Evolutionary conservation across 2,113 vertebrate genomes (phyloP), one percentile per base, ranked within the genome.

Genomic region (Indicator indicator): DNA sequence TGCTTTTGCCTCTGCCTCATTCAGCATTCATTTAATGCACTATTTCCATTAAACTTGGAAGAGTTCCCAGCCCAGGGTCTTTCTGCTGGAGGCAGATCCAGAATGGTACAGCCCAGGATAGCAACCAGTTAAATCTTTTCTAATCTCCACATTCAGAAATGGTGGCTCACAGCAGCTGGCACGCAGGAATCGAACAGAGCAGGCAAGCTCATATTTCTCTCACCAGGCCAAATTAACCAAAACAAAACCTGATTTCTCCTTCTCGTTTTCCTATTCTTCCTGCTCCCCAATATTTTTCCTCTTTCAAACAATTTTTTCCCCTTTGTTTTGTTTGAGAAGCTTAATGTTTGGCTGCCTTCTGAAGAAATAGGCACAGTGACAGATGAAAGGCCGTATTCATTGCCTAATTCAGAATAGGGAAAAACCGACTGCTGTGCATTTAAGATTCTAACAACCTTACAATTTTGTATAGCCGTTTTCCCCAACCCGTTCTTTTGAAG

Each of bases 381-480:
- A 97, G 96, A 98, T 98, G 97, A 98, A 98, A 98, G 97, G 94
- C 96, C 83, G 91, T 86, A 97, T 97, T 98, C 97, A 97, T 95
- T 72, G 64, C 92, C 75, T 97, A 98, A 98, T 98, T 98, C 98
- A 97, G 97, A 97, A 96, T 93, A 95, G 96, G 96, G 63, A 79
- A 95, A 97, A 98, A 97, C 38, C 92, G 52, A 98, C 98, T 96
- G 98, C 98, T 98, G 98, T 96, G 98, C 97, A 97, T 97, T 98
- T 98, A 97, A 97, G 98, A 97, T 97, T 97, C 97, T 97, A 98
- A 98, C 98, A 98, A 98, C 97, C 98, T 98, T 97, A 97, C 98
- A 98, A 98, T 98, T 98, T 98, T 96, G 97, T 97, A 95, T 36
- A 97, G 97, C 97, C 94, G 52, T 97, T 97, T 96, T 94, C 88